Percentiles rank a stretch among this genome's conserved stretches.
Conservation (phyloP, 1,140 invertebrate genomes). For the Drosophila rufa region DNA sequence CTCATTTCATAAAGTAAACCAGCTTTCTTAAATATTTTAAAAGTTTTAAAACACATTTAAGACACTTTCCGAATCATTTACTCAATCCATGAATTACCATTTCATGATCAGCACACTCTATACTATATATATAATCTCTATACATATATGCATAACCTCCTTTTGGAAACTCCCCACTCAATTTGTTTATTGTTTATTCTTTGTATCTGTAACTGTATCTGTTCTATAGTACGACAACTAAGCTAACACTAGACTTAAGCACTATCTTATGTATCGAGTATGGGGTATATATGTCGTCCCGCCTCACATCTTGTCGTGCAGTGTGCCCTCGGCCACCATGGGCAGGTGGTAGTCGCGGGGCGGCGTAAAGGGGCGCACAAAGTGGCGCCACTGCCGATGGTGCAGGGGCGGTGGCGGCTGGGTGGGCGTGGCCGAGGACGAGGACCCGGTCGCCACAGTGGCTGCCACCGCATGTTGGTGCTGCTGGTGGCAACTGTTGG, state of each 20-base stretch:
- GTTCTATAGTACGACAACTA: constrained; percentile 53
- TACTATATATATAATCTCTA: not conserved
- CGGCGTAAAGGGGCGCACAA: constrained; percentile 82
- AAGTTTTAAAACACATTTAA: not conserved
- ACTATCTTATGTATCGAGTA: constrained; percentile 55
- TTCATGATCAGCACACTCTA: constrained; percentile 36
- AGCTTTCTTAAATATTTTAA: not conserved
- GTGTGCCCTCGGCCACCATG: constrained; percentile 56
- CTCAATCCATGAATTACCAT: constrained; percentile 29
- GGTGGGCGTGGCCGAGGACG: constrained; percentile 45
- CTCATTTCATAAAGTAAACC: not conserved
- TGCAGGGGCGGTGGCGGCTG: constrained; percentile 58
- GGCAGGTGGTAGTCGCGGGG: constrained; percentile 81
- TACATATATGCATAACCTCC: not conserved
- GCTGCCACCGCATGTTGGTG: constrained; percentile 86
- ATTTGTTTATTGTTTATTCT: constrained; percentile 57
- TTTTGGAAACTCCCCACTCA: constrained; percentile 13
- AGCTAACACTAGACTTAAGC: constrained; percentile 69
- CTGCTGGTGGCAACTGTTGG: constrained; percentile 89
- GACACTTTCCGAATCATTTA: constrained; percentile 1
- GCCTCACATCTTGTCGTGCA: constrained; percentile 68
- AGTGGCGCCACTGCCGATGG: constrained; percentile 79
- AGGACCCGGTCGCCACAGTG: constrained; percentile 82
- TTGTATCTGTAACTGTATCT: constrained; percentile 53
- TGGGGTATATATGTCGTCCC: not conserved